phyloP scores from a whole-genome alignment of 2,888 invertebrate species.

The Cephus sareptanus region DNA sequence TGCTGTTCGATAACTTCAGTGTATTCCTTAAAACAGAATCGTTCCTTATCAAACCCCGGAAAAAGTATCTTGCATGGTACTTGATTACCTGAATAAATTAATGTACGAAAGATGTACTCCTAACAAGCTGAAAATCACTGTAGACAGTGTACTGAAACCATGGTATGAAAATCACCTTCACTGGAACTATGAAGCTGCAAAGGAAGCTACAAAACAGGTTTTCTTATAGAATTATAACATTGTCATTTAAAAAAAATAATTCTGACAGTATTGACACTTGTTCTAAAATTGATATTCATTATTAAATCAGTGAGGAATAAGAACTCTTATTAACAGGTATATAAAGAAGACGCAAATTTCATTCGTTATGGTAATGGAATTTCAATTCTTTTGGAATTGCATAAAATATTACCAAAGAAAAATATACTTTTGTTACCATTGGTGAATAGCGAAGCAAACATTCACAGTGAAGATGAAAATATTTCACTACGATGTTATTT shows the following conservation, averaged over 20 bases:
- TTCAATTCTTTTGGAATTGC: slow-evolving; percentile 60
- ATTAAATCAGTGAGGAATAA: background rate
- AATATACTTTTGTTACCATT: slow-evolving; percentile 64
- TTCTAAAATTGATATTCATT: background rate
- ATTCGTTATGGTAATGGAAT: slow-evolving; percentile 64
- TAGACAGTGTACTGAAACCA: slow-evolving; percentile 44
- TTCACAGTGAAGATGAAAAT: slow-evolving; percentile 62
- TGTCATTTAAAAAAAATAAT: background rate
- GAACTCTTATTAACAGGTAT: slow-evolving; percentile 54
- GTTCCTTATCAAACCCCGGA: slow-evolving; percentile 36
- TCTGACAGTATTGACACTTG: background rate
- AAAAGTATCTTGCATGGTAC: slow-evolving; percentile 23
- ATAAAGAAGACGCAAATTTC: slow-evolving; percentile 65
- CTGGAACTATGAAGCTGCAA: slow-evolving; percentile 63
- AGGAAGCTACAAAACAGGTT: slow-evolving; percentile 65
- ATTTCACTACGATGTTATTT: slow-evolving; percentile 61
- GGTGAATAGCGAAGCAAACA: slow-evolving; percentile 55
- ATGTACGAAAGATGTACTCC: slow-evolving; percentile 30
- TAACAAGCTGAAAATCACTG: slow-evolving; percentile 31
- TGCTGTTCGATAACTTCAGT: background rate
- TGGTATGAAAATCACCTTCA: slow-evolving; percentile 64
- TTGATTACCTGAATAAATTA: slow-evolving; percentile 28
- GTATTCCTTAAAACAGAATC: slow-evolving; percentile 22
- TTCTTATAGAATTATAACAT: slow-evolving; percentile 7
- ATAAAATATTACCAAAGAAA: slow-evolving; percentile 57